These are phyloP conservation scores for Chiloscyllium plagiosum DNA, from an alignment of 2,113 vertebrate species.

Conservation along the genomic window DNA sequence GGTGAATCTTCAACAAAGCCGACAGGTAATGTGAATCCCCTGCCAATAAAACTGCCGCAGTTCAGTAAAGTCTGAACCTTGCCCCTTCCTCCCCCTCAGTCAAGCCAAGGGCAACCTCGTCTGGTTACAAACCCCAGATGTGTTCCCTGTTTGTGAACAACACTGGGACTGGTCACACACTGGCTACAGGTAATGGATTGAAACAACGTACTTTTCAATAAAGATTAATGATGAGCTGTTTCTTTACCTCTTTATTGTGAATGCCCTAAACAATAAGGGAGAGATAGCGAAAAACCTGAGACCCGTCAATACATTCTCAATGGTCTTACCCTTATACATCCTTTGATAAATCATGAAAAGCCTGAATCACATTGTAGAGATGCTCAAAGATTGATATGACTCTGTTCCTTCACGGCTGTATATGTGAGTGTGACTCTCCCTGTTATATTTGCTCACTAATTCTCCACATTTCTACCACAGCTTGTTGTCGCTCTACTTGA, in stretches of 20 bases:
- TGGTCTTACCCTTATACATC: not conserved
- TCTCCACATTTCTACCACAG: not conserved
- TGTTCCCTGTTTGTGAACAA: not conserved
- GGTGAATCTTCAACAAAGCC: constrained; percentile 29
- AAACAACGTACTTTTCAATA: not conserved
- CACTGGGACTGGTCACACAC: too few relatives aligned
- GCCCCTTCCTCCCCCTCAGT: not conserved
- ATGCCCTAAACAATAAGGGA: not conserved
- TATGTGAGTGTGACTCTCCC: not conserved
- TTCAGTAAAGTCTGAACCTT: not conserved
- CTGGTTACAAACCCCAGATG: not conserved
- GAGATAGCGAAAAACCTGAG: not conserved
- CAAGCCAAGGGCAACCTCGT: not conserved
- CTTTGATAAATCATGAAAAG: not conserved
- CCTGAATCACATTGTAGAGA: not conserved
- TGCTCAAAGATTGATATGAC: not conserved
- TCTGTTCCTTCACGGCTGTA: not conserved
- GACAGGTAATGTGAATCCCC: not conserved
- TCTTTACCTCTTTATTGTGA: not conserved
- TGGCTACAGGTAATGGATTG: not conserved
- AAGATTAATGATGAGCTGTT: not conserved
- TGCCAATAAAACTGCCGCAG: not conserved
- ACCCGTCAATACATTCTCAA: not conserved
- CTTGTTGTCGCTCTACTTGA: not conserved
- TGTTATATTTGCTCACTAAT: not conserved